Evolutionary conservation across 2,113 vertebrate species (phyloP), one percentile per base, ranked within the genome.

Genomic region (Elanoides forficatus): DNA sequence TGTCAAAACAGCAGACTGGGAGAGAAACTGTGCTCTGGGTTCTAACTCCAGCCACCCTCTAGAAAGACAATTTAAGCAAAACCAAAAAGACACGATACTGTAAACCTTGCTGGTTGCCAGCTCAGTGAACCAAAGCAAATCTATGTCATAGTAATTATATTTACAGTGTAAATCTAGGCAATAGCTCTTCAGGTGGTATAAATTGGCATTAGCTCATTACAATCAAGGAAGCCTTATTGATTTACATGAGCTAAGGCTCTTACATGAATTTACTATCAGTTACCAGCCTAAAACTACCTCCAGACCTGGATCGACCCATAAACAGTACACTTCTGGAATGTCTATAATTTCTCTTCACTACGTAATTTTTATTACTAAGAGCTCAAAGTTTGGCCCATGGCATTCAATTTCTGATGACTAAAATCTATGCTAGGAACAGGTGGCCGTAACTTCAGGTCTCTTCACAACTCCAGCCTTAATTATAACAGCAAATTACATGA

Each of bases 41-140:
- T 95, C 88, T 82, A 90, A 86, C 70, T 87, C 16, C 62, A 90
- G 23, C 10, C 62, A 70, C 29, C 20, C 13, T 62, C 74, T 27
- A 71, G 87, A 89, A 94, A 93, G 43, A 40, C 45, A 50, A 23
- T 80, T 88, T 50, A 59, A 87, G 62, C 2, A 9, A 88, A 67
- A 96, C 23, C 47, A 74, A 84, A 94, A 82, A 80, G 48, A 60
- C 52, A 62, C 2, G 0, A 62, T 59, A 30, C 38, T 40, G 50
- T 59, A 95, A 95, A 80, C 38, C 81, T 79, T 76, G 53, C 66
- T 97, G 66, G 59, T 76, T 91, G 78, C 95, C 84, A 95, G 84
- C 62, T 91, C 91, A 86, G 55, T 94, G 95, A 97, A 96, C 91
- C 90, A 82, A 80, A 90, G 91, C 70, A 91, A 87, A 91, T 94